Percentiles rank a stretch among this genome's conserved stretches.
Evolutionary conservation across 1,140 invertebrate species (phyloP).

Genomic region (Listronotus bonariensis): DNA sequence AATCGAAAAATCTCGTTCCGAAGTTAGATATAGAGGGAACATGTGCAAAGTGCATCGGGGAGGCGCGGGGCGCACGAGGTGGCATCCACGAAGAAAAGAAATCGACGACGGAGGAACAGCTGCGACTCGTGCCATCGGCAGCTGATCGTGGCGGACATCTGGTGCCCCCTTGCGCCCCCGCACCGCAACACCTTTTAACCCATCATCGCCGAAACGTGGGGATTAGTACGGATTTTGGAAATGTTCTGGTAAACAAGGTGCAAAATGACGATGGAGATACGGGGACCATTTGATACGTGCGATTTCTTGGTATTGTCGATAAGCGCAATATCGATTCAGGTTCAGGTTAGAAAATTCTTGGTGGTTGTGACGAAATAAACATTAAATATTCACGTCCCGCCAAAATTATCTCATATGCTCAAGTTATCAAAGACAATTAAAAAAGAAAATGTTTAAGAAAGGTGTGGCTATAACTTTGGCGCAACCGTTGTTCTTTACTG

Average conservation of each 20-base stretch:
- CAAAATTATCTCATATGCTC: too few species aligned
- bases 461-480: too few species aligned
- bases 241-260: constrained; percentile 1
- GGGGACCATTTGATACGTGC: not conserved
- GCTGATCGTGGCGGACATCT: not conserved
- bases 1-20: constrained; percentile 6
- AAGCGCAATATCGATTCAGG: too few species aligned
- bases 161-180: not conserved
- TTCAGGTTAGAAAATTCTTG: too few species aligned
- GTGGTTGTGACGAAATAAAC: too few species aligned
- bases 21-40: constrained; percentile 1
- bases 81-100: not conserved
- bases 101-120: not conserved
- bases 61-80: not conserved
- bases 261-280: constrained; percentile 5
- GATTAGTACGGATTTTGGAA: not conserved
- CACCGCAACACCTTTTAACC: not conserved
- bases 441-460: too few species aligned
- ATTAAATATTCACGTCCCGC: too few species aligned
- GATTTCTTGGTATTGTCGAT: too few species aligned
- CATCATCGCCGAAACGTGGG: not conserved
- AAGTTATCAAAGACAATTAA: too few species aligned
- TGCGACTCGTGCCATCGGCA: constrained; percentile 10
- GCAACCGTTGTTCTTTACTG: too few species aligned
- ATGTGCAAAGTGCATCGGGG: constrained; percentile 13